Percentiles rank a stretch among this genome's conserved stretches.
phyloP scores from a whole-genome alignment of 2,888 invertebrate species.

The Nemurella pictetii region DNA sequence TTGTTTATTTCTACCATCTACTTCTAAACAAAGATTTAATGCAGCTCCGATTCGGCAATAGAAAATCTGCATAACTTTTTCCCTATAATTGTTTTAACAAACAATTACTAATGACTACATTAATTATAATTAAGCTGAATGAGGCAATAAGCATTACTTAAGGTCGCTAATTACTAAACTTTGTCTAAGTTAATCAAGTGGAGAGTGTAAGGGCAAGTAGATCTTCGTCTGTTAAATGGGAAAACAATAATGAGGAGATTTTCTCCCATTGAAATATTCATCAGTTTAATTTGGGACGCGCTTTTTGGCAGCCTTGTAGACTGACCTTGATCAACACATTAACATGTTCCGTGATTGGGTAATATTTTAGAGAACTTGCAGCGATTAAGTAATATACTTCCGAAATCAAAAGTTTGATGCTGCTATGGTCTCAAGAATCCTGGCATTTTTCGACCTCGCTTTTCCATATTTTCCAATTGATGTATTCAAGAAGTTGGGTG shows the following conservation, averaged over 20 bases:
- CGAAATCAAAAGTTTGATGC: too few species aligned
- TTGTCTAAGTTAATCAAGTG: not conserved
- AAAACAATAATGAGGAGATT: not conserved
- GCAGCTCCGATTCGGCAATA: not conserved
- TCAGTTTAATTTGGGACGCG: too few species aligned
- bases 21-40: too few species aligned
- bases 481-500: not conserved
- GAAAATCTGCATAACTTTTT: not conserved
- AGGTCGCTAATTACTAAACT: not conserved
- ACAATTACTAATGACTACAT: not conserved
- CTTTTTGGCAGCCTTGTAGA: too few species aligned
- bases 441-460: not conserved
- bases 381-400: not conserved
- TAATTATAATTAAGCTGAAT: not conserved
- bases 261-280: not conserved
- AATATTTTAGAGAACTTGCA: not conserved
- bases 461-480: not conserved
- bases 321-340: too few species aligned
- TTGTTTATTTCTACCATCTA: too few species aligned
- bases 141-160: not conserved
- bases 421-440: too few species aligned
- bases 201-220: not conserved
- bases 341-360: not conserved
- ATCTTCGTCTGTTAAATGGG: not conserved
- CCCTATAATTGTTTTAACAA: not conserved